These are phyloP conservation scores for Galerucella nymphaeae DNA, from an alignment of 2,888 invertebrate species.

Conservation along the genomic window DNA sequence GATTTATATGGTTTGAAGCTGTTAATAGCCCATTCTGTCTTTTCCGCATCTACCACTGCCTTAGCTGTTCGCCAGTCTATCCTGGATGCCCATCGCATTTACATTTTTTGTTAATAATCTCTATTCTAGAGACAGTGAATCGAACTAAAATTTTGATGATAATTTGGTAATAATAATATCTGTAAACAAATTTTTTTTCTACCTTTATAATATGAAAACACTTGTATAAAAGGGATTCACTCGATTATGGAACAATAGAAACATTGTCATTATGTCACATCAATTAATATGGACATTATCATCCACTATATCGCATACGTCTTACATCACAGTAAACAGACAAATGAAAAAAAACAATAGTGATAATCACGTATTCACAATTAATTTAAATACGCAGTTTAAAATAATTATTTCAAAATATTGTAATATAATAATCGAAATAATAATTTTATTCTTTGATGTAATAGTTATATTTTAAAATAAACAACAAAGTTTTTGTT, in stretches of 20 bases:
- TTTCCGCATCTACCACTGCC: too few relatives aligned
- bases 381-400: constrained; percentile 2
- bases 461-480: background rate
- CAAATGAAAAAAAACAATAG: background rate
- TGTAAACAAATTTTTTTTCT: background rate
- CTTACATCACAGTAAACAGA: constrained; percentile 1
- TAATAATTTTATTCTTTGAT: background rate
- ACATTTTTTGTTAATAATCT: too few relatives aligned
- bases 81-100: too few relatives aligned
- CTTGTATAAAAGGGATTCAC: background rate
- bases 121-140: too few relatives aligned
- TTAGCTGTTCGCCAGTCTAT: too few relatives aligned
- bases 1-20: too few relatives aligned
- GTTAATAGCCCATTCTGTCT: too few relatives aligned
- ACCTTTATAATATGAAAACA: background rate
- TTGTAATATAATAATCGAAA: background rate
- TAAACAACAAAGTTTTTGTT: background rate
- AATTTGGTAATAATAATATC: too few relatives aligned
- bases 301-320: background rate
- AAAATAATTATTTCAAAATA: constrained; percentile 4
- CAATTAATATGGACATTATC: constrained; percentile 1
- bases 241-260: constrained; percentile 1
- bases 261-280: background rate
- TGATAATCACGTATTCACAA: background rate
- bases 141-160: too few relatives aligned